Percentiles rank a stretch among this genome's conserved stretches.
phyloP scores from a whole-genome alignment of 2,888 invertebrate genomes.

The Parochlus steinenii region DNA sequence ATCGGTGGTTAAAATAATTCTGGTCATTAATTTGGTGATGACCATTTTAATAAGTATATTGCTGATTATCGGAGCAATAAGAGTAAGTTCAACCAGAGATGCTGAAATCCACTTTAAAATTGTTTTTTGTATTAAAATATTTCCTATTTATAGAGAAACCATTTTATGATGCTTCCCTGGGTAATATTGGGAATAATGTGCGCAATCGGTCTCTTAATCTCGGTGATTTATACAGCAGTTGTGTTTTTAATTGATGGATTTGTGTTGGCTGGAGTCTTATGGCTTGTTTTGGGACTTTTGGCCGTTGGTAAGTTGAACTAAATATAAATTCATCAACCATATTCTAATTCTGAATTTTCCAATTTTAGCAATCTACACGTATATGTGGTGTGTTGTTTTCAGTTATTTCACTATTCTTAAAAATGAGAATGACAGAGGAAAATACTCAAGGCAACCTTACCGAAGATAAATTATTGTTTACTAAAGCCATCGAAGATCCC shows the following conservation, averaged over 20 bases:
- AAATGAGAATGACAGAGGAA: constrained; percentile 50
- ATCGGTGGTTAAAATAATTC: constrained; percentile 55
- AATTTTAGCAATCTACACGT: constrained; percentile 55
- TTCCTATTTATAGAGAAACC: constrained; percentile 46
- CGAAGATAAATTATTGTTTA: constrained; percentile 26
- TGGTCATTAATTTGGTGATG: constrained; percentile 64
- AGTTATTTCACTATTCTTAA: constrained; percentile 59
- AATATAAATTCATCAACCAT: constrained; percentile 2
- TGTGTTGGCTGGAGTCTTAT: constrained; percentile 37
- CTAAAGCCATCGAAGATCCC: too few species aligned
- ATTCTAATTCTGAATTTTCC: constrained; percentile 12
- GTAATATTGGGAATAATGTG: constrained; percentile 66
- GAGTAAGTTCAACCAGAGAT: constrained; percentile 35
- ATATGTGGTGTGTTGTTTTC: constrained; percentile 71
- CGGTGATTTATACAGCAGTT: constrained; percentile 61
- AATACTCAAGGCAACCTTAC: constrained; percentile 60
- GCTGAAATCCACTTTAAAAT: background rate
- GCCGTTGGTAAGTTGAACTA: constrained; percentile 38
- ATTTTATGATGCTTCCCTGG: constrained; percentile 72
- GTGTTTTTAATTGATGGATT: constrained; percentile 50
- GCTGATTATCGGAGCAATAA: constrained; percentile 54
- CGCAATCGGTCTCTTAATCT: constrained; percentile 58
- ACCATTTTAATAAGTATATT: constrained; percentile 65
- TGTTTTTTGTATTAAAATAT: constrained; percentile 5
- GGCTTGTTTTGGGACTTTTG: constrained; percentile 44